Percentiles rank a stretch among this genome's conserved stretches.
phyloP scores from a whole-genome alignment of 2,797 vertebrate genomes.

The Pipistrellus kuhlii region DNA sequence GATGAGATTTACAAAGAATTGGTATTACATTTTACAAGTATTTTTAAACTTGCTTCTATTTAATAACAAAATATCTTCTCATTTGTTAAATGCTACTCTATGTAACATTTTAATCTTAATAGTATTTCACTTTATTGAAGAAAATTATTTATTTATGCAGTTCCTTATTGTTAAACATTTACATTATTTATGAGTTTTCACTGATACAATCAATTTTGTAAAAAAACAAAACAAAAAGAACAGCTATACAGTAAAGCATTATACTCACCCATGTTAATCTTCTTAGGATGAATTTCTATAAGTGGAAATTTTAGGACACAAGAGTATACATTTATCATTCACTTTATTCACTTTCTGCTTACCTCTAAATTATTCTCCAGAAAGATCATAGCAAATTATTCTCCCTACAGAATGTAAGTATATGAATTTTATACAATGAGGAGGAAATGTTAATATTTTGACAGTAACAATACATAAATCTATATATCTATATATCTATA shows the following conservation, averaged over 20 bases:
- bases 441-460: constrained; percentile 22
- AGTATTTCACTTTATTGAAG: constrained; percentile 36
- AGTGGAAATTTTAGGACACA: background rate
- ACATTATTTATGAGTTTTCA: constrained; percentile 34
- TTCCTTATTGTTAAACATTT: background rate
- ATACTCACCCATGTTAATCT: background rate
- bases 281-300: background rate
- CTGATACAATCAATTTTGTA: background rate
- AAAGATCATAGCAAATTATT: background rate
- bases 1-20: constrained; percentile 2
- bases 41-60: constrained; percentile 40
- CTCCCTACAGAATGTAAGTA: background rate
- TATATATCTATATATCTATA: background rate
- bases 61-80: constrained; percentile 12
- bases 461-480: background rate
- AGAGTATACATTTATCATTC: background rate
- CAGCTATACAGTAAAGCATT: background rate
- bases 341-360: background rate
- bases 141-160: constrained; percentile 40
- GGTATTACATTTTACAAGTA: background rate
- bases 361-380: background rate
- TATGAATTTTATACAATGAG: constrained; percentile 3
- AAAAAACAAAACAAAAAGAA: background rate
- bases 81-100: constrained; percentile 9
- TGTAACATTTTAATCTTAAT: background rate